Base-by-base conservation (phyloP, 2,113 vertebrate genomes). In the Xenotilapia longispinis region DNA sequence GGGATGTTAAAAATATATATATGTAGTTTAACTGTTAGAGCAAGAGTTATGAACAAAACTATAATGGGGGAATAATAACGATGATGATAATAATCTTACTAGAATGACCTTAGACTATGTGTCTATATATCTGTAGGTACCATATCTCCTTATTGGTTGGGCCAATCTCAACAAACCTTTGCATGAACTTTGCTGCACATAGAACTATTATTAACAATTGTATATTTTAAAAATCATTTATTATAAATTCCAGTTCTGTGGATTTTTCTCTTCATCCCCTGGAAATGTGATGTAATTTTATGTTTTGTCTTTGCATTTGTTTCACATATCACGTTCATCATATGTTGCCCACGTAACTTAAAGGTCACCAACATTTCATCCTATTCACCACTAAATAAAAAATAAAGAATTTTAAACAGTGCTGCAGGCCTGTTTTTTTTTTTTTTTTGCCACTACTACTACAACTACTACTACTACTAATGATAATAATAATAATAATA, bases 1-100 rank as follows among this genome's bases (percentile, higher is more conserved):
- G 38, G 7, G n/a, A 42, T 70, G 65, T 0, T 40, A 70, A 70
- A 38, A 0, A 14, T 1, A 40, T 4, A 40, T 68, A 10, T 26
- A 1, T 70, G 5, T 23, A 45, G 36, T 26, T 26, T 26, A 15
- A 26, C 38, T 73, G 65, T 23, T 6, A 45, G 38, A 73, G 5
- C 8, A 42, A 73, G 65, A 73, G 38, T 73, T 42, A 3, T 9
- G 13, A 10, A 42, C 65, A 73, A 73, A 42, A 73, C 33, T 65
- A 10, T 73, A 42, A 10, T 73, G 21, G 65, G 38, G 12, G 23
- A 70, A 40, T 23, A 40, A 68, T 68, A 14, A 68, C 14, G 3
- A 68, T 68, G 19, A 68, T 68, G n/a, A 40, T 21, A 14, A 2
- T 68, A 68, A 40, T 1, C 63, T 68, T 40, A 68, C 36, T 14